Conservation (phyloP, 2,888 invertebrate genomes). For the Caenorhabditis japonica region DNA sequence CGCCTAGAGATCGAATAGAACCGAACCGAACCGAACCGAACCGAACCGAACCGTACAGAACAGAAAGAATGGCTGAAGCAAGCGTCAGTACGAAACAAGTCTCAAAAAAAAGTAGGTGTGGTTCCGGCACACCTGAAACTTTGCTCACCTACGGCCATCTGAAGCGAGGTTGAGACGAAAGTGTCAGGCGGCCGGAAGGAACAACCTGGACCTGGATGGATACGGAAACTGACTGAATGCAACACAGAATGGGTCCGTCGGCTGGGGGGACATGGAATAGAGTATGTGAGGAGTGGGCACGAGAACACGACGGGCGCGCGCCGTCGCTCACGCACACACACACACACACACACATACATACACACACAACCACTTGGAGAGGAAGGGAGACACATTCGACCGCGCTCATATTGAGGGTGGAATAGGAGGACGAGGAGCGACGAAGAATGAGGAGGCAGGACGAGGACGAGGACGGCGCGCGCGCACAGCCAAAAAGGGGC, state of each 20-base stretch:
- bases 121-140: constrained; percentile 77
- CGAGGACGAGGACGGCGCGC: constrained; percentile 50
- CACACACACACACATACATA: constrained; percentile 34
- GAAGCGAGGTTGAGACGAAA: constrained; percentile 75
- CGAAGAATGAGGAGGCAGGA: constrained; percentile 54
- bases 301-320: constrained; percentile 47
- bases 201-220: constrained; percentile 1
- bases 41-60: no score
- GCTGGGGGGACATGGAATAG: constrained; percentile 19
- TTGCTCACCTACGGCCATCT: constrained; percentile 74
- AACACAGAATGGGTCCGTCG: not conserved
- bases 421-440: constrained; percentile 56
- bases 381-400: constrained; percentile 51
- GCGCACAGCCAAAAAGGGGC: constrained; percentile 58
- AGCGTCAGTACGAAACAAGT: no score
- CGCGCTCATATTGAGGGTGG: constrained; percentile 54
- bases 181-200: constrained; percentile 71
- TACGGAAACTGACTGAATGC: not conserved
- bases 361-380: constrained; percentile 35
- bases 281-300: constrained; percentile 18
- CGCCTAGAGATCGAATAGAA: no score
- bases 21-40: no score
- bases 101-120: constrained; percentile 48
- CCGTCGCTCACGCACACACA: constrained; percentile 34
- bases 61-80: no score